A percentile compares a stretch with the other conserved stretches of the same genome.
Conservation (phyloP, 1,140 invertebrate species). For the Macrobrachium nipponense region DNA sequence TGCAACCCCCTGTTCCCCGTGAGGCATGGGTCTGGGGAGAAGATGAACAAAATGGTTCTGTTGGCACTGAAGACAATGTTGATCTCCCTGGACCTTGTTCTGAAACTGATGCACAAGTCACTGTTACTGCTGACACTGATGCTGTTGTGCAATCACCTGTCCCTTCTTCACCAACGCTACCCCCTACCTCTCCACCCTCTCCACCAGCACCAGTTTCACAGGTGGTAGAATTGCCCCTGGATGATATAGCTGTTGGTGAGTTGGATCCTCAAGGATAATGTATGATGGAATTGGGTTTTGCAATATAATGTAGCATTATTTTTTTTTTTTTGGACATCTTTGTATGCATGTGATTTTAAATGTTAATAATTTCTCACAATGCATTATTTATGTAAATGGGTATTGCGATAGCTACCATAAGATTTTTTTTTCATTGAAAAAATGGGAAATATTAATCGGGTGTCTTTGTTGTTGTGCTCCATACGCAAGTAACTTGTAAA, state of each 20-base stretch:
- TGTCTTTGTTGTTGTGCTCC: no score
- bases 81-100: slow-evolving; percentile 49
- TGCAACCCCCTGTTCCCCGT: slow-evolving; percentile 43
- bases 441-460: no score
- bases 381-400: neutral
- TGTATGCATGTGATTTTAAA: neutral
- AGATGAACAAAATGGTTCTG: slow-evolving; percentile 28
- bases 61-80: slow-evolving; percentile 58
- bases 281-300: no score
- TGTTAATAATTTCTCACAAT: neutral
- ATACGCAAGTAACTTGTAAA: no score
- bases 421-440: no score
- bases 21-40: slow-evolving; percentile 44
- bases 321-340: slow-evolving; percentile 3
- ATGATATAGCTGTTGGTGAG: slow-evolving; percentile 69
- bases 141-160: slow-evolving; percentile 6
- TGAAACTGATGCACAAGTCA: slow-evolving; percentile 15
- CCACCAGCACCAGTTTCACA: slow-evolving; percentile 64
- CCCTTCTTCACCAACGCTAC: slow-evolving; percentile 4
- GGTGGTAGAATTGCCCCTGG: slow-evolving; percentile 67
- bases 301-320: neutral
- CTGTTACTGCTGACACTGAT: slow-evolving; percentile 1
- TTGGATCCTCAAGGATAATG: neutral
- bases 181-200: slow-evolving; percentile 31
- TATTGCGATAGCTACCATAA: no score